A percentile compares a stretch with the other conserved stretches of the same genome.
phyloP scores from a whole-genome alignment of 2,888 invertebrate species.

The Nymphalis polychloros region DNA sequence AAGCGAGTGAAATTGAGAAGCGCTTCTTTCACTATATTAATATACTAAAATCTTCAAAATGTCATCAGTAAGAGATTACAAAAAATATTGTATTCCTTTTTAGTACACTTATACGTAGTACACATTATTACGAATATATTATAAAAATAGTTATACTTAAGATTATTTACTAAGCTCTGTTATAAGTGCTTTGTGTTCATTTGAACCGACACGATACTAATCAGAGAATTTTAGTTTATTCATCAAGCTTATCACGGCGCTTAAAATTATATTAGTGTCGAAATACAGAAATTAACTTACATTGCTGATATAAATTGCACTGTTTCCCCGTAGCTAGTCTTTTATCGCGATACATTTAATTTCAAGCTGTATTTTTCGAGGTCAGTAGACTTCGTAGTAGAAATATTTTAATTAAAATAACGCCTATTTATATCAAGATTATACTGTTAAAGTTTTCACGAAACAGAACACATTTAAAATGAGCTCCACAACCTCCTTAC shows the following conservation, averaged over 20 bases:
- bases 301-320: conserved; percentile 39
- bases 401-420: conserved; percentile 18
- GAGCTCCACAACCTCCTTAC: neutral
- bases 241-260: conserved; percentile 3
- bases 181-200: neutral
- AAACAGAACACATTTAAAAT: neutral
- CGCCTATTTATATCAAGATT: conserved; percentile 6
- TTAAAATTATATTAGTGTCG: conserved; percentile 13
- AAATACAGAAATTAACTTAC: conserved; percentile 35
- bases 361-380: conserved; percentile 32
- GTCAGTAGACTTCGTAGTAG: conserved; percentile 15
- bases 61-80: no score
- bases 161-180: no score
- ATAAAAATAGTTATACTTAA: no score
- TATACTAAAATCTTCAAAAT: no score
- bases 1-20: no score
- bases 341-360: conserved; percentile 37
- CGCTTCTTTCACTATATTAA: no score
- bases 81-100: no score
- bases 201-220: neutral
- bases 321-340: conserved; percentile 29
- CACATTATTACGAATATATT: no score
- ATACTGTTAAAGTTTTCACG: conserved; percentile 1
- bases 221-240: neutral
- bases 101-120: no score